A percentile compares a stretch with the other conserved stretches of the same genome.
Conservation (phyloP, 1,140 invertebrate species). For the Diorhabda sublineata region DNA sequence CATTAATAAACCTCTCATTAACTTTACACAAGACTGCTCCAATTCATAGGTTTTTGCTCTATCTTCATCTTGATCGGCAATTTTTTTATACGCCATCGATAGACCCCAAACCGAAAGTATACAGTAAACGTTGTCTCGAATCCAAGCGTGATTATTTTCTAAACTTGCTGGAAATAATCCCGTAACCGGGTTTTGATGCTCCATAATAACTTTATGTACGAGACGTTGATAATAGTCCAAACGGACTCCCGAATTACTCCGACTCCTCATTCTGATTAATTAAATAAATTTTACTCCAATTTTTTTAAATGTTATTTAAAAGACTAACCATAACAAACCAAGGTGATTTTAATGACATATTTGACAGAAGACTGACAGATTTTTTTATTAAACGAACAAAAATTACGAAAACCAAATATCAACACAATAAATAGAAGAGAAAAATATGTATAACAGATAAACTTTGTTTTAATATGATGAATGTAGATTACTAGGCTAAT, state of each 20-base stretch:
- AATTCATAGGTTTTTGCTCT: constrained; percentile 96
- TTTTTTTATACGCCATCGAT: constrained; percentile 98
- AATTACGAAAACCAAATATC: too few species aligned
- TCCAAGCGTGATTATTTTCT: constrained; percentile 93
- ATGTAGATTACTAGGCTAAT: too few species aligned
- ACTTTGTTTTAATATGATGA: too few species aligned
- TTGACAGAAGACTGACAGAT: not conserved
- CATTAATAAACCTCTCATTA: constrained; percentile 84
- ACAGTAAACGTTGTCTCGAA: constrained; percentile 97
- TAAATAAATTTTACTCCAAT: not conserved
- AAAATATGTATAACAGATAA: too few species aligned
- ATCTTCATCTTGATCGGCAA: constrained; percentile 97
- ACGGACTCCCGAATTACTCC: constrained; percentile 91
- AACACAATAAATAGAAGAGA: too few species aligned
- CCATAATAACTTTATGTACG: constrained; percentile 86
- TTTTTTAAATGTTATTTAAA: not conserved
- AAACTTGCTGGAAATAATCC: constrained; percentile 85
- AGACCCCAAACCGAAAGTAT: constrained; percentile 96
- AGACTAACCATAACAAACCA: not conserved
- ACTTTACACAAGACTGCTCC: constrained; percentile 85
- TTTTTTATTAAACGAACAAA: too few species aligned
- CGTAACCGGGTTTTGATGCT: constrained; percentile 92
- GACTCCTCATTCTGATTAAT: constrained; percentile 50
- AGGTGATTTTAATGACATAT: constrained; percentile 7
- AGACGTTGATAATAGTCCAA: constrained; percentile 93